Evolutionary conservation across 2,113 vertebrate species (phyloP).

Genomic region (Albula goreensis): DNA sequence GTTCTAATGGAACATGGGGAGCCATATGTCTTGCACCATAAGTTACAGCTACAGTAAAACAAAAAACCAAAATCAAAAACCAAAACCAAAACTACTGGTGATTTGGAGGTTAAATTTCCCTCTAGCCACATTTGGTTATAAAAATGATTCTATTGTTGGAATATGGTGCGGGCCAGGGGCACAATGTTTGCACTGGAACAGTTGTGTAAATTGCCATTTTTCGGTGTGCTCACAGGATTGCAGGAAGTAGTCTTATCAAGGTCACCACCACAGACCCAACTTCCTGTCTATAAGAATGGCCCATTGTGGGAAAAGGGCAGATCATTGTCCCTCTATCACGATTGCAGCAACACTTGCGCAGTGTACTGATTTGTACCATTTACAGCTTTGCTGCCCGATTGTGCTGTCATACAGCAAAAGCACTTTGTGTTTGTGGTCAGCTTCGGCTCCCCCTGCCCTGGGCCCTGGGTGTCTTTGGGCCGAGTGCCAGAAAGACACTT

Average conservation of each 20-base stretch:
- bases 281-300: constrained; percentile 52
- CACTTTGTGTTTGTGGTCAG: constrained; percentile 4
- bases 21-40: not conserved
- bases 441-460: constrained; percentile 48
- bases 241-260: constrained; percentile 48
- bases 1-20: not conserved
- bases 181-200: constrained; percentile 31
- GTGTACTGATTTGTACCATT: constrained; percentile 2
- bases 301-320: constrained; percentile 54
- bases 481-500: constrained; percentile 32
- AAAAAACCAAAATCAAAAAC: not conserved
- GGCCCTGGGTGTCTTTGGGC: constrained; percentile 24
- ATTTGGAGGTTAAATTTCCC: constrained; percentile 40
- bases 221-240: constrained; percentile 16
- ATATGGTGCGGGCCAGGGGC: constrained; percentile 40
- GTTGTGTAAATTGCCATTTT: constrained; percentile 42
- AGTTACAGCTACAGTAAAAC: constrained; percentile 12
- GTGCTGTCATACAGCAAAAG: constrained; percentile 16
- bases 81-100: constrained; percentile 37
- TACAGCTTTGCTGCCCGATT: constrained; percentile 27
- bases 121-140: constrained; percentile 47
- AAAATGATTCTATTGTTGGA: constrained; percentile 56
- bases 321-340: constrained; percentile 13
- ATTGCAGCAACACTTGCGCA: constrained; percentile 10
- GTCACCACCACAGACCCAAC: constrained; percentile 33